A percentile compares a stretch with the other conserved stretches of the same genome.
These are phyloP conservation scores for Mixornis gularis DNA, from an alignment of 2,113 vertebrate species.

Conservation along the genomic window DNA sequence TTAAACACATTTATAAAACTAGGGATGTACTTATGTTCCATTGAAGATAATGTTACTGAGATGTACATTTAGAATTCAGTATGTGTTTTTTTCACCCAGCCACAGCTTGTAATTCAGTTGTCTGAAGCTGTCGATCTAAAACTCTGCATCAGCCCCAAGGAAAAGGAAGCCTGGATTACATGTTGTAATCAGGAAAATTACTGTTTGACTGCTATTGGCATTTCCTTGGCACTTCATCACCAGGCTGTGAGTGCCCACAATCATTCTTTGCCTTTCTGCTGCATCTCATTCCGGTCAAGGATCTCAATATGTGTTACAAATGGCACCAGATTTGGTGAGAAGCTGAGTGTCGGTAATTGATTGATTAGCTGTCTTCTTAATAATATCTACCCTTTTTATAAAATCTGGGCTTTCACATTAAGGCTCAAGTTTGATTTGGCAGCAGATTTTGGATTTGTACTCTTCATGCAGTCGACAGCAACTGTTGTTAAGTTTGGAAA, in stretches of 20 bases:
- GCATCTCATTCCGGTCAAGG: background rate
- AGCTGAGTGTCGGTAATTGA: background rate
- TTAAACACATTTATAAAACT: background rate
- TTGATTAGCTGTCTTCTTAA: slow-evolving; percentile 46
- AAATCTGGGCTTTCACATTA: slow-evolving; percentile 1
- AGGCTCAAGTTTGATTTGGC: slow-evolving; percentile 11
- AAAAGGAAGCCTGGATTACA: background rate
- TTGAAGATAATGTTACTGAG: background rate
- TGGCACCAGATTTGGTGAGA: background rate
- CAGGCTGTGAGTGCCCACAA: background rate
- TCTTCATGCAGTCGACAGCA: background rate
- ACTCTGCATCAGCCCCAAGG: background rate
- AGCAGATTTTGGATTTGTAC: background rate
- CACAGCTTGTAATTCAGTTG: background rate
- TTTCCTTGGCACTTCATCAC: slow-evolving; percentile 13
- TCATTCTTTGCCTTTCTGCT: background rate
- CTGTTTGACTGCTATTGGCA: background rate
- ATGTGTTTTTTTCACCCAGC: background rate
- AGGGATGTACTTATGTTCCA: background rate
- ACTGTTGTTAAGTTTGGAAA: background rate
- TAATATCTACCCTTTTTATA: background rate
- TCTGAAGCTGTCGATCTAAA: background rate
- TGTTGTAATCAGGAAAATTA: slow-evolving; percentile 24
- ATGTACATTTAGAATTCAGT: background rate
- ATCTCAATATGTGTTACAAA: background rate